phyloP scores from a whole-genome alignment of 2,113 vertebrate species.

The Ginglymostoma cirratum region DNA sequence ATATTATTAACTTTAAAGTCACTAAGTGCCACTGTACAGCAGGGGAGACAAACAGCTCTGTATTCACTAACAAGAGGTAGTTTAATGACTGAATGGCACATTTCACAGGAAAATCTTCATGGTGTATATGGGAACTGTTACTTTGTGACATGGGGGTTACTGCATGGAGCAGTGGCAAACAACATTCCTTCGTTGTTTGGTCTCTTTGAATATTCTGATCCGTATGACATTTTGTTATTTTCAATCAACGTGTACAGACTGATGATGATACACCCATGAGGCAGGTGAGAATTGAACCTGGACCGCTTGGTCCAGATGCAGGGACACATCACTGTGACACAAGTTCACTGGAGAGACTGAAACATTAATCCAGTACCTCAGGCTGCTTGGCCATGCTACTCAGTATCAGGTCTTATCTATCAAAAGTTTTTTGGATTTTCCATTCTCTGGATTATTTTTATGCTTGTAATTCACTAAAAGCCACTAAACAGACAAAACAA shows the following conservation, averaged over 20 bases:
- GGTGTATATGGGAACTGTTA: not conserved
- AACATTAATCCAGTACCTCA: too few relatives aligned
- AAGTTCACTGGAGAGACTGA: too few relatives aligned
- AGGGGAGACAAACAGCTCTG: not conserved
- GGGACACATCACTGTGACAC: too few relatives aligned
- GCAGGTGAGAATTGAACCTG: too few relatives aligned
- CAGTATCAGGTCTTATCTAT: not conserved
- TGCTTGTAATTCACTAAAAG: not conserved
- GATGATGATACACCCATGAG: too few relatives aligned
- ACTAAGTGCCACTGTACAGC: not conserved
- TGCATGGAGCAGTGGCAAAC: not conserved
- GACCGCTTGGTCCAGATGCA: too few relatives aligned
- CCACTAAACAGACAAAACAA: not conserved
- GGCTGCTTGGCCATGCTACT: too few relatives aligned
- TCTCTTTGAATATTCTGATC: conserved; percentile 4
- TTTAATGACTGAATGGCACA: not conserved
- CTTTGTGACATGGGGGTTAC: not conserved
- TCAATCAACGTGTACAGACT: too few relatives aligned
- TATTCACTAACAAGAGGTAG: not conserved
- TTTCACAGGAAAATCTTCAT: not conserved
- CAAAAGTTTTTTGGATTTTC: not conserved
- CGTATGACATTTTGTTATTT: too few relatives aligned
- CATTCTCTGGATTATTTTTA: not conserved
- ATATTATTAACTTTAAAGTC: not conserved
- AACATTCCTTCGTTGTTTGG: not conserved